These are phyloP conservation scores for Manis pentadactyla DNA, from an alignment of 2,797 vertebrate genomes.

Conservation along the genomic window DNA sequence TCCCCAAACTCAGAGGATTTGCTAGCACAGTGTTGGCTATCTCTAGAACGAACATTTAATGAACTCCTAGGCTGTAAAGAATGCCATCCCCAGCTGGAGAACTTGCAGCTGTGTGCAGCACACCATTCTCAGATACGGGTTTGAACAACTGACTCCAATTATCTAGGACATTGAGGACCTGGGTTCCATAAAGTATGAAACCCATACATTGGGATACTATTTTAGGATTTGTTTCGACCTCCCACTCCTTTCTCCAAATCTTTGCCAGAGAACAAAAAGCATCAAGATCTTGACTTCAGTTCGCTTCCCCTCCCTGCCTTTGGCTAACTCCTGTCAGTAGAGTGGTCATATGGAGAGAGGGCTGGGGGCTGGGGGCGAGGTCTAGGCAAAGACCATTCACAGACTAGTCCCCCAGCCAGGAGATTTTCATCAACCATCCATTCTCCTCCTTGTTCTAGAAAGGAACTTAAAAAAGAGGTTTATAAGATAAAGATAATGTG, in stretches of 20 bases:
- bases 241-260: background rate
- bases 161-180: background rate
- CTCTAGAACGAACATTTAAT: background rate
- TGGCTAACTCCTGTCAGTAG: background rate
- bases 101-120: background rate
- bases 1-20: background rate
- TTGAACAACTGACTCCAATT: background rate
- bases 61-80: background rate
- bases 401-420: background rate
- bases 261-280: conserved; percentile 39
- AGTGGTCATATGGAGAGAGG: background rate
- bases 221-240: conserved; percentile 14
- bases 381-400: background rate
- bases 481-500: conserved; percentile 8
- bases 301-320: background rate
- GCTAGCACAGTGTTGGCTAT: too few species aligned
- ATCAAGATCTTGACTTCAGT: background rate
- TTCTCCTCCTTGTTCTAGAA: background rate
- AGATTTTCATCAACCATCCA: background rate
- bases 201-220: background rate
- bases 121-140: background rate
- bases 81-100: background rate
- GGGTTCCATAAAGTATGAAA: background rate
- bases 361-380: too few species aligned
- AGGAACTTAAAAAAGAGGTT: background rate